A percentile compares a stretch with the other conserved stretches of the same genome.
phyloP scores from a whole-genome alignment of 2,797 vertebrate species.

The Leptoclinus maculatus region DNA sequence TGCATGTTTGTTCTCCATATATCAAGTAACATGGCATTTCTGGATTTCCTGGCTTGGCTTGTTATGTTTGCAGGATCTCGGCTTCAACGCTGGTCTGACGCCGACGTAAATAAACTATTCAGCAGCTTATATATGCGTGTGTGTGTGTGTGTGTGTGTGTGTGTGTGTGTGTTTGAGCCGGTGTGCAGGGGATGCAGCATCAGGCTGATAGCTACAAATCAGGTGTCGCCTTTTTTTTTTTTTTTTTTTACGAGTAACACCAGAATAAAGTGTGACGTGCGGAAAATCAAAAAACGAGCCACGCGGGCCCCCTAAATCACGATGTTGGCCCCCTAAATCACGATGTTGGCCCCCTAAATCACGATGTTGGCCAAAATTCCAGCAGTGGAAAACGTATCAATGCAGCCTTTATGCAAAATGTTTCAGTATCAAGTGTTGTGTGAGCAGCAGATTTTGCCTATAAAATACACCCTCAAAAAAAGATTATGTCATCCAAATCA shows the following conservation, averaged over 20 bases:
- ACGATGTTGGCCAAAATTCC: background rate
- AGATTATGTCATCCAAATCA: background rate
- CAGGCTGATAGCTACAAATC: background rate
- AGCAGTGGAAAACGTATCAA: constrained; percentile 10
- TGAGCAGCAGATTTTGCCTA: background rate
- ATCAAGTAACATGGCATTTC: constrained; percentile 65
- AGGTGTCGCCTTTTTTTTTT: constrained; percentile 17
- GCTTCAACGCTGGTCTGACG: background rate
- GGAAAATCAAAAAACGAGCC: background rate
- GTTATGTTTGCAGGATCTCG: constrained; percentile 9
- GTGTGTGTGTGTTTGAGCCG: background rate
- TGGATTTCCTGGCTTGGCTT: constrained; percentile 40
- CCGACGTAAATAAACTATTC: constrained; percentile 30
- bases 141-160: constrained; percentile 5
- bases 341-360: background rate
- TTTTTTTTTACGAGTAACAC: background rate
- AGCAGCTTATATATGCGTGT: constrained; percentile 6
- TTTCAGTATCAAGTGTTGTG: background rate
- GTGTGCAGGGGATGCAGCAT: constrained; percentile 1
- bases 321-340: background rate
- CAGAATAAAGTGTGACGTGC: background rate
- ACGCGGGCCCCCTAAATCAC: background rate
- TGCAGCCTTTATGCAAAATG: constrained; percentile 7
- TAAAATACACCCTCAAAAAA: background rate
- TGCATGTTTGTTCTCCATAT: constrained; percentile 57